Conservation (phyloP, 2,797 vertebrate genomes). For the Meda fulgida region DNA sequence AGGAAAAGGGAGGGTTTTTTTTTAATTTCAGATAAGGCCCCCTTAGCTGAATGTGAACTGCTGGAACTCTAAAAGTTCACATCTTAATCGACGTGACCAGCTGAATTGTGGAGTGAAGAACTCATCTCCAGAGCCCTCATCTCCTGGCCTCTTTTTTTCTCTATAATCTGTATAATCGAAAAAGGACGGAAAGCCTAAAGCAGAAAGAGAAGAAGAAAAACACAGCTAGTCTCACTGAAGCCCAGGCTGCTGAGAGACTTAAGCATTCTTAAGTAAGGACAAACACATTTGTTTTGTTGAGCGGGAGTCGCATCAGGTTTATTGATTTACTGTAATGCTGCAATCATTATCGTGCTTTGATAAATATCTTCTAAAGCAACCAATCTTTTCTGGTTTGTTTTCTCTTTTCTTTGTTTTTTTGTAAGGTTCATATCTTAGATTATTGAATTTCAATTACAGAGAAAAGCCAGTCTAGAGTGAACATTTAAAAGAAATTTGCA, state of each 20-base stretch:
- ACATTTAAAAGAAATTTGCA: not conserved
- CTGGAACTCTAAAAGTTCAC: slow-evolving; percentile 78
- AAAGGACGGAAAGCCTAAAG: slow-evolving; percentile 55
- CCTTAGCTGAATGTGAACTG: slow-evolving; percentile 76
- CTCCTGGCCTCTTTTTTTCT: slow-evolving; percentile 56
- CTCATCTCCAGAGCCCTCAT: slow-evolving; percentile 71
- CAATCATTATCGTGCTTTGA: slow-evolving; percentile 28
- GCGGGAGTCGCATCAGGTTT: slow-evolving; percentile 56
- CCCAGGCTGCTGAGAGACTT: slow-evolving; percentile 45
- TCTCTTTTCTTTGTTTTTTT: not conserved
- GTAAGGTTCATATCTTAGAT: not conserved
- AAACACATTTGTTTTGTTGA: slow-evolving; percentile 65
- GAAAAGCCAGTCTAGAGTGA: not conserved
- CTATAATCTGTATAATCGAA: slow-evolving; percentile 68
- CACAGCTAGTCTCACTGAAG: slow-evolving; percentile 9
- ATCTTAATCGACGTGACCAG: slow-evolving; percentile 80
- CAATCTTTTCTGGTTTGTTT: slow-evolving; percentile 1
- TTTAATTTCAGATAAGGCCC: slow-evolving; percentile 85
- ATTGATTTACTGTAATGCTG: slow-evolving; percentile 65
- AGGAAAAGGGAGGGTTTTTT: slow-evolving; percentile 70
- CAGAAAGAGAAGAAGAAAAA: slow-evolving; percentile 24
- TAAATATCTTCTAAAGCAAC: slow-evolving; percentile 39
- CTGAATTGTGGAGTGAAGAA: slow-evolving; percentile 74
- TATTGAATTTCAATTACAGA: slow-evolving; percentile 13
- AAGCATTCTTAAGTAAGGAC: slow-evolving; percentile 54